Conservation (phyloP, 1,140 invertebrate genomes). For the Heterodera schachtii region DNA sequence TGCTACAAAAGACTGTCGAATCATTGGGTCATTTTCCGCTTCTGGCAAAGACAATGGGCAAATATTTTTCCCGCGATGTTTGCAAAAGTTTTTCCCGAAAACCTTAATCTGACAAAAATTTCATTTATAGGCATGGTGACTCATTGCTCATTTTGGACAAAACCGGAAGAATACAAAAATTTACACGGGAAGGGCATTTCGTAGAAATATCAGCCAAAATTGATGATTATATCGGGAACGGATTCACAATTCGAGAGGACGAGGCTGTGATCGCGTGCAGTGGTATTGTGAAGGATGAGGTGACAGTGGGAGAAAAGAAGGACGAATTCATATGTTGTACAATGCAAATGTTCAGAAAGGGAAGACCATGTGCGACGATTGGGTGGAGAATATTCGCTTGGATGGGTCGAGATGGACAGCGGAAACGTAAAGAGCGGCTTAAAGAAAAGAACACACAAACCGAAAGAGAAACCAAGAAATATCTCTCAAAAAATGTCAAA, state of each 20-base stretch:
- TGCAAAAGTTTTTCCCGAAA: conserved; percentile 8
- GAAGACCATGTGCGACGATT: conserved; percentile 62
- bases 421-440: background rate
- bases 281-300: conserved; percentile 56
- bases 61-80: conserved; percentile 59
- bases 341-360: conserved; percentile 40
- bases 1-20: conserved; percentile 46
- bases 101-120: background rate
- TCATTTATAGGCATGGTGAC: conserved; percentile 42
- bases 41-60: conserved; percentile 57
- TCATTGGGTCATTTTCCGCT: conserved; percentile 39
- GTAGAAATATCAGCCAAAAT: conserved; percentile 52
- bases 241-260: conserved; percentile 52
- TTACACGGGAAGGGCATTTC: conserved; percentile 47
- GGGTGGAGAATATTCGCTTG: conserved; percentile 57
- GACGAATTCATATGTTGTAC: background rate
- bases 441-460: no score
- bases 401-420: conserved; percentile 59
- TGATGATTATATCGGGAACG: conserved; percentile 63
- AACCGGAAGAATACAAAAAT: conserved; percentile 57
- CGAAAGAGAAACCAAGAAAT: no score
- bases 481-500: no score
- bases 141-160: conserved; percentile 59
- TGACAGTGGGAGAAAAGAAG: background rate
- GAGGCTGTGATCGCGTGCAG: conserved; percentile 59